Evolutionary conservation across 2,797 vertebrate species (phyloP).

Genomic region (Myiotriccus ornatus): DNA sequence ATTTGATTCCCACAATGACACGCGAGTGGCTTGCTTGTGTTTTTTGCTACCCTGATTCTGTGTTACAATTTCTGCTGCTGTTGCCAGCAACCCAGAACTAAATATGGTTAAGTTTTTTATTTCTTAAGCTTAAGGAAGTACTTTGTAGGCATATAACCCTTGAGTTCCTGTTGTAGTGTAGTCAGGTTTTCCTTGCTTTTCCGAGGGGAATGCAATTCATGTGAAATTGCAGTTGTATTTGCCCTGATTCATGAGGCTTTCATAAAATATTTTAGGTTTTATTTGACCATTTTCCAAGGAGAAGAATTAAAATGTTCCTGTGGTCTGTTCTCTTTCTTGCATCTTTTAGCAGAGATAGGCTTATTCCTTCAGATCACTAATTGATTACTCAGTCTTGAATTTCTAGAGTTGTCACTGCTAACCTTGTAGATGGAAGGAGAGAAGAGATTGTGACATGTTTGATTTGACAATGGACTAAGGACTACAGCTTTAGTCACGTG

Average conservation of each 20-base stretch:
- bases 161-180: background rate
- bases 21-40: background rate
- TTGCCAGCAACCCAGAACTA: background rate
- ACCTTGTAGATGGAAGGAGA: background rate
- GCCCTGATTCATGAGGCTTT: background rate
- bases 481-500: background rate
- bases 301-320: background rate
- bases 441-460: background rate
- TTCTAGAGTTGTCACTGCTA: background rate
- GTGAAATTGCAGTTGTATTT: background rate
- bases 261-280: background rate
- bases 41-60: background rate
- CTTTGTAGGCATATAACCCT: background rate
- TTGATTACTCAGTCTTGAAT: background rate
- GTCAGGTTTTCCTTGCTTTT: background rate
- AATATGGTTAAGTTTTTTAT: background rate
- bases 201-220: background rate
- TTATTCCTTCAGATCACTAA: background rate
- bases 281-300: background rate
- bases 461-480: background rate
- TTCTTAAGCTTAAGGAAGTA: background rate
- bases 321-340: background rate
- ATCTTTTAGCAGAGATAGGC: background rate
- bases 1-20: background rate
- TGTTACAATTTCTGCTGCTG: background rate